Percentiles rank a stretch among this genome's conserved stretches.
These are phyloP conservation scores for Smithornis capensis DNA, from an alignment of 2,113 vertebrate genomes.

Conservation along the genomic window DNA sequence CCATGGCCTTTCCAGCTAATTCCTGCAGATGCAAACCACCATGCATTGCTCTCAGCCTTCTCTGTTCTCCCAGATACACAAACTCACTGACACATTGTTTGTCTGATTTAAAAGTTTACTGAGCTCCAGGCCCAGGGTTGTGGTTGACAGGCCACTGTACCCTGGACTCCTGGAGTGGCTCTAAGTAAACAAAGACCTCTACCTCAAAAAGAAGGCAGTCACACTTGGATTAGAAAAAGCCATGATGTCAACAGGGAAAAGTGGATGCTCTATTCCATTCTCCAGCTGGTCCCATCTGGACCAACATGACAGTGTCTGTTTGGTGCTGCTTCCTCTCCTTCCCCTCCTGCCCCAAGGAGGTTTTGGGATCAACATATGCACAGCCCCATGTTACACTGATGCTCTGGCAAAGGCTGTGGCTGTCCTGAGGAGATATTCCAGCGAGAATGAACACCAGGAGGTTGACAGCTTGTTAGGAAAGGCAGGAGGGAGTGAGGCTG, in stretches of 20 bases:
- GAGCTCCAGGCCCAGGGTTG: neutral
- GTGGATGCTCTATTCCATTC: neutral
- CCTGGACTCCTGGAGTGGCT: neutral
- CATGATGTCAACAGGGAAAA: neutral
- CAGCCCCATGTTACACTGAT: neutral
- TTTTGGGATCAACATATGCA: neutral
- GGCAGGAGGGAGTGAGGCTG: slow-evolving; percentile 28
- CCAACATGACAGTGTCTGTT: neutral
- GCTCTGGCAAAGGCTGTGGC: neutral
- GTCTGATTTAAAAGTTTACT: neutral
- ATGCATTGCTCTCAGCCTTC: neutral
- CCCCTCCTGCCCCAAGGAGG: neutral
- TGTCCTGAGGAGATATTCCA: neutral
- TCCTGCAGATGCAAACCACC: neutral
- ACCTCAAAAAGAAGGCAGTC: slow-evolving; percentile 12
- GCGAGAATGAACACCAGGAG: neutral
- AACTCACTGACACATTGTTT: no score
- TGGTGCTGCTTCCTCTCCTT: neutral
- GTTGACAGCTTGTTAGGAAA: slow-evolving; percentile 39
- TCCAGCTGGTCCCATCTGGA: neutral
- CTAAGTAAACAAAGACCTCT: neutral
- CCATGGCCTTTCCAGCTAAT: neutral
- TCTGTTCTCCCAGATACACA: fast-evolving
- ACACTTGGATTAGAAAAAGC: neutral
- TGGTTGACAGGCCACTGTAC: neutral